These are phyloP conservation scores for Elaphurus davidianus DNA, from an alignment of 2,113 vertebrate species.

Conservation along the genomic window DNA sequence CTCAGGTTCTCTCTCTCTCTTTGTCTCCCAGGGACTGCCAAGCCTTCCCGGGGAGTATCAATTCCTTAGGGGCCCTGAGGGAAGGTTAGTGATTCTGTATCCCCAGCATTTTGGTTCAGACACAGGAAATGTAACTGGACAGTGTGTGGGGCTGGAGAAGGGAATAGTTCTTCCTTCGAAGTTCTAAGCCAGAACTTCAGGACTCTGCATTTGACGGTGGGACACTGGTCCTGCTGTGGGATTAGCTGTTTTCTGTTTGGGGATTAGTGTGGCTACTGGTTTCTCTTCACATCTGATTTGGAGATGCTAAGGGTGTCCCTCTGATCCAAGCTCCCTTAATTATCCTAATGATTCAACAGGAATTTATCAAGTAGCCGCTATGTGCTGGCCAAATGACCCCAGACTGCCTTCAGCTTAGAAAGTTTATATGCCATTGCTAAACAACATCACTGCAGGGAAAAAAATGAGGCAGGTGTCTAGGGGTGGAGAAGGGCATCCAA, in stretches of 20 bases:
- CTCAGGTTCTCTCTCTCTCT: background rate
- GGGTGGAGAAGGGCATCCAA: background rate
- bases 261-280: background rate
- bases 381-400: background rate
- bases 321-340: background rate
- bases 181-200: background rate
- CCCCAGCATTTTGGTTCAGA: background rate
- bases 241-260: background rate
- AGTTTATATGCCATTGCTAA: background rate
- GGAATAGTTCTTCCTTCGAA: background rate
- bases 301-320: background rate
- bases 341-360: background rate
- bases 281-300: constrained; percentile 11
- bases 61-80: background rate
- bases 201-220: background rate
- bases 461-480: background rate
- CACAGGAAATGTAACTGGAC: background rate
- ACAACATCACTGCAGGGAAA: background rate
- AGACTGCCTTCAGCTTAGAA: background rate
- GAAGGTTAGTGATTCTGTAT: background rate
- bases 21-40: background rate
- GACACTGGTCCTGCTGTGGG: background rate
- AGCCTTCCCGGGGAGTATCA: background rate
- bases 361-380: background rate
- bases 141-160: too few species aligned